These are phyloP conservation scores for Anas platyrhynchos DNA, from an alignment of 2,113 vertebrate genomes.

Conservation along the genomic window DNA sequence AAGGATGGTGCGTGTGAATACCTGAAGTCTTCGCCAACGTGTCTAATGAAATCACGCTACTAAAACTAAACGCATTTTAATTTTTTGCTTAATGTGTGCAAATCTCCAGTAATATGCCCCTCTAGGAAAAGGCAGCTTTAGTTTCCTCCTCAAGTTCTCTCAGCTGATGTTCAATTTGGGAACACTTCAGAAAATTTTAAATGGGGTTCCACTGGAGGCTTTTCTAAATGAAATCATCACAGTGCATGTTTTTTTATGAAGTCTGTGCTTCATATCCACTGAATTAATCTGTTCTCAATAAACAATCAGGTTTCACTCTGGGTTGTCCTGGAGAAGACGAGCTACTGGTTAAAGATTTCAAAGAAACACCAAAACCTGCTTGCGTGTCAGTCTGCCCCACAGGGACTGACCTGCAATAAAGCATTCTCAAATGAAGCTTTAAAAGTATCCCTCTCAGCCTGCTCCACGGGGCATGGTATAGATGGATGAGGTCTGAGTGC, in stretches of 20 bases:
- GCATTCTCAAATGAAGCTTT: neutral
- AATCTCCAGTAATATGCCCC: neutral
- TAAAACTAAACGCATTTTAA: neutral
- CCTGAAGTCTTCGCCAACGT: neutral
- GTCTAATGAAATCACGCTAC: neutral
- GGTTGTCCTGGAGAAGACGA: neutral
- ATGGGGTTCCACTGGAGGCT: neutral
- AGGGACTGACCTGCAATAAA: neutral
- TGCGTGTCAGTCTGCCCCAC: neutral
- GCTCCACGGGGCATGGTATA: accelerated
- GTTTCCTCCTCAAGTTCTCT: neutral
- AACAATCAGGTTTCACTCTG: neutral
- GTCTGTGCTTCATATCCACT: neutral
- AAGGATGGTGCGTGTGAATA: neutral
- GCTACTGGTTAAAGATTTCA: neutral
- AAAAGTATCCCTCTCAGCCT: neutral
- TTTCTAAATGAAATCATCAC: neutral
- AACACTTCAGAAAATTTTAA: neutral
- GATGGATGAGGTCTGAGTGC: accelerated
- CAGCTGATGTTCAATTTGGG: constrained; percentile 7
- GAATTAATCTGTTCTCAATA: neutral
- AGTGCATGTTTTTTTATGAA: neutral
- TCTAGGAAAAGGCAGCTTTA: neutral
- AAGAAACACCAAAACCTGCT: neutral
- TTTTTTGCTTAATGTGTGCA: neutral